Percentiles rank a stretch among this genome's conserved stretches.
Conservation (phyloP, 2,888 invertebrate genomes). For the Sarcophaga rosellei region DNA sequence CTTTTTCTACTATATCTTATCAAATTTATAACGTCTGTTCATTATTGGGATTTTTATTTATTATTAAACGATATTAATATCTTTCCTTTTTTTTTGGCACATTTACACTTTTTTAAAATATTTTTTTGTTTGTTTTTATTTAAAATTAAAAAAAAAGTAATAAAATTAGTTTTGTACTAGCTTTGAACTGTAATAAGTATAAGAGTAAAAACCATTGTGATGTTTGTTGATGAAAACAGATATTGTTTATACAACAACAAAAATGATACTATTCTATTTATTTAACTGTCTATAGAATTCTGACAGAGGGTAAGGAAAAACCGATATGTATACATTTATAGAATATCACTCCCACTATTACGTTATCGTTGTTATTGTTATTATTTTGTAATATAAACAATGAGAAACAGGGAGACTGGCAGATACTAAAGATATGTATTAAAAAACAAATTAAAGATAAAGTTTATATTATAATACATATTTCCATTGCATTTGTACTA, state of each 20-base stretch:
- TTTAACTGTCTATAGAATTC: slow-evolving; percentile 13
- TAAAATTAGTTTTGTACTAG: neutral
- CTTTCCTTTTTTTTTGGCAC: neutral
- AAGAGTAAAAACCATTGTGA: slow-evolving; percentile 21
- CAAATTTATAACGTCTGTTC: slow-evolving; percentile 34
- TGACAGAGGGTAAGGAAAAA: slow-evolving; percentile 9
- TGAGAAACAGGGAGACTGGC: neutral
- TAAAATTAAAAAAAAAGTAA: neutral
- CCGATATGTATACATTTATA: neutral
- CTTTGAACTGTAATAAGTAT: neutral
- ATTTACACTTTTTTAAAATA: neutral
- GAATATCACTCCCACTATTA: slow-evolving; percentile 10
- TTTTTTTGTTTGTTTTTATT: neutral
- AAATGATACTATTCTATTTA: slow-evolving; percentile 24
- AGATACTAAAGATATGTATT: slow-evolving; percentile 1
- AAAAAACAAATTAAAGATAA: neutral
- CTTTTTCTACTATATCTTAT: slow-evolving; percentile 54
- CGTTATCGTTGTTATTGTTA: slow-evolving; percentile 11
- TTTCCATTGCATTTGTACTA: slow-evolving; percentile 1
- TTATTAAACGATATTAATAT: slow-evolving; percentile 28
- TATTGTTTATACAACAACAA: slow-evolving; percentile 53
- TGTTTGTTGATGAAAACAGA: slow-evolving; percentile 55
- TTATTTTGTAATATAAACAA: slow-evolving; percentile 17
- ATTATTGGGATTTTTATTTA: slow-evolving; percentile 45
- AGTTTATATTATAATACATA: slow-evolving; percentile 2